phyloP scores from a whole-genome alignment of 2,113 vertebrate genomes.

The Pelobates fuscus region DNA sequence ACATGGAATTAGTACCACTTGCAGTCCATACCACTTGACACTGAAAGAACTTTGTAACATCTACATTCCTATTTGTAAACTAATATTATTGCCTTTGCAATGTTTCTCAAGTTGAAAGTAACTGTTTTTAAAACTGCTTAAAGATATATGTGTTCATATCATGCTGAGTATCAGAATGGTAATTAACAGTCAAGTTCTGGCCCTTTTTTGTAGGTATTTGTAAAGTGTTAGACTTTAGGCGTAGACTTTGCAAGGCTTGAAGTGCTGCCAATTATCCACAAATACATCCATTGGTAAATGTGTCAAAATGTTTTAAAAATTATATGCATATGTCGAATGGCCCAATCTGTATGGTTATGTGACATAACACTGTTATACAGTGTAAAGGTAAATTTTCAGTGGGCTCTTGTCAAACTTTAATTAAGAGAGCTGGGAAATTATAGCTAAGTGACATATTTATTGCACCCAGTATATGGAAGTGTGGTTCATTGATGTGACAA shows the following conservation, averaged over 20 bases:
- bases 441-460: conserved; percentile 15
- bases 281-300: conserved; percentile 20
- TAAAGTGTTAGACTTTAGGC: conserved; percentile 5
- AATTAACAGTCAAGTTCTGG: neutral
- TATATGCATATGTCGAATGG: conserved; percentile 16
- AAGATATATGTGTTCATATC: no score
- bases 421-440: conserved; percentile 1
- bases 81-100: no score
- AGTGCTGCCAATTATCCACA: conserved; percentile 22
- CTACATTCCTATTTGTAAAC: no score
- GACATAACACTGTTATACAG: conserved; percentile 5
- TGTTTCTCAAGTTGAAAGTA: no score
- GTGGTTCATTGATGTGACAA: conserved; percentile 8
- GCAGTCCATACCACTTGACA: no score
- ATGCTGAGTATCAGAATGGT: neutral
- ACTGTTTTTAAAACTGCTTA: no score
- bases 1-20: no score
- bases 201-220: conserved; percentile 16
- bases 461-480: neutral
- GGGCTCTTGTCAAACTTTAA: neutral
- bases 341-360: neutral
- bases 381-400: neutral
- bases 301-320: conserved; percentile 3
- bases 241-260: conserved; percentile 2
- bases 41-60: no score